phyloP scores from a whole-genome alignment of 2,113 vertebrate genomes.

The Gadus chalcogrammus region DNA sequence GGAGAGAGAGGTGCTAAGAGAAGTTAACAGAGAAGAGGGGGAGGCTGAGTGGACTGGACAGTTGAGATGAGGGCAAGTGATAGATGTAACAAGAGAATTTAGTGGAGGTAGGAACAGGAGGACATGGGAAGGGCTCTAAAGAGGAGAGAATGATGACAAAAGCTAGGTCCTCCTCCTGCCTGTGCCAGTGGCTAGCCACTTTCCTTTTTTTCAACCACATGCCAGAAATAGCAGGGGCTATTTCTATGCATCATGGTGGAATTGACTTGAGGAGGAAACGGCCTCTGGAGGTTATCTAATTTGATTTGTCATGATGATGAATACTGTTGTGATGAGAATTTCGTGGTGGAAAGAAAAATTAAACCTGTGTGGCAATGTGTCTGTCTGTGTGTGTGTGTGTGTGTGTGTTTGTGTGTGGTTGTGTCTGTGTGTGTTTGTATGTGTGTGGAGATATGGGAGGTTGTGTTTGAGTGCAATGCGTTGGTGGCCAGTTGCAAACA shows the following conservation, averaged over 20 bases:
- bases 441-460: not conserved
- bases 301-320: not conserved
- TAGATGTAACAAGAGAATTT: not conserved
- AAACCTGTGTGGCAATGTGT: too few species aligned
- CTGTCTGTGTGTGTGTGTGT: too few species aligned
- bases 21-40: conserved; percentile 9
- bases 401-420: too few species aligned
- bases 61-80: conserved; percentile 3
- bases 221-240: conserved; percentile 25
- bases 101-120: conserved; percentile 8
- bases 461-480: not conserved
- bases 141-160: conserved; percentile 15
- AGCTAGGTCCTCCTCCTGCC: conserved; percentile 15
- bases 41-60: conserved; percentile 10
- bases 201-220: conserved; percentile 6
- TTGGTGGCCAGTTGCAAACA: not conserved
- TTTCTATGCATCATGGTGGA: conserved; percentile 10
- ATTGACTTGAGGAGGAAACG: conserved; percentile 32
- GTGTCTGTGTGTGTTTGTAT: not conserved
- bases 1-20: conserved; percentile 1
- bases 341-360: too few species aligned
- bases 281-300: conserved; percentile 11
- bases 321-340: too few species aligned
- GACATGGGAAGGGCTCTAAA: conserved; percentile 8
- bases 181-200: conserved; percentile 12